Base-by-base conservation (phyloP, 2,113 vertebrate species). In the Neodontobutis hainanensis region DNA sequence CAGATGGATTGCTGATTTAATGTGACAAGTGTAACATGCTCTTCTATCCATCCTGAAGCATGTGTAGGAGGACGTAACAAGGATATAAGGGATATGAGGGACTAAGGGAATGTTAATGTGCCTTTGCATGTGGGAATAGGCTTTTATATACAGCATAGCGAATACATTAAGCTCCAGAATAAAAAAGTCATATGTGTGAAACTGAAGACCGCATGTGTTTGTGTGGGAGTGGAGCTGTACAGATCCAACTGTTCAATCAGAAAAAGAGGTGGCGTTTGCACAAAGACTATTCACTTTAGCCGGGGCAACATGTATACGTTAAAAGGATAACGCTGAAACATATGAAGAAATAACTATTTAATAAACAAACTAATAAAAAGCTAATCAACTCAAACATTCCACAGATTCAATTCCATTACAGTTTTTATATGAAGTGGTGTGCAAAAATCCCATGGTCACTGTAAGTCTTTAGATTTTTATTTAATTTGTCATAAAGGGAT, bases 1-100 rank as follows among this genome's bases (percentile, higher is more conserved):
- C 19, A 44, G 10, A 62, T 50, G 42, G 36, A n/a, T 58, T 34
- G n/a, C 1, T 59, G 9, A 62, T 42, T 52, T 52, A 0, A 36
- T 61, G 43, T 32, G 61, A 44, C 42, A 43, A 14, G 47, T 35
- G 55, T 19, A 47, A 11, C 35, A 3, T 44, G 58, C 27, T 36
- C 40, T 52, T 50, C 32, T 53, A 47, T 51, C 8, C 44, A n/a
- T 72, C 35, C 35, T 35, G 11, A 32, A 14, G 27, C 53, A 44
- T 49, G 62, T 49, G 71, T 73, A 7, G 68, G 82, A 65, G 60
- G 55, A 45, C 27, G 8, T 62, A 56, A 80, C 10, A 12, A 46
- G 10, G 62, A 55, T 59, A 59, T 48, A n/a, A 40, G 36, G 65
- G 63, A 49, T 43, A 47, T 53, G 40, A 14, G 35, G 34, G 34